These are phyloP conservation scores for Galbula dea DNA, from an alignment of 2,113 vertebrate genomes.

Conservation along the genomic window DNA sequence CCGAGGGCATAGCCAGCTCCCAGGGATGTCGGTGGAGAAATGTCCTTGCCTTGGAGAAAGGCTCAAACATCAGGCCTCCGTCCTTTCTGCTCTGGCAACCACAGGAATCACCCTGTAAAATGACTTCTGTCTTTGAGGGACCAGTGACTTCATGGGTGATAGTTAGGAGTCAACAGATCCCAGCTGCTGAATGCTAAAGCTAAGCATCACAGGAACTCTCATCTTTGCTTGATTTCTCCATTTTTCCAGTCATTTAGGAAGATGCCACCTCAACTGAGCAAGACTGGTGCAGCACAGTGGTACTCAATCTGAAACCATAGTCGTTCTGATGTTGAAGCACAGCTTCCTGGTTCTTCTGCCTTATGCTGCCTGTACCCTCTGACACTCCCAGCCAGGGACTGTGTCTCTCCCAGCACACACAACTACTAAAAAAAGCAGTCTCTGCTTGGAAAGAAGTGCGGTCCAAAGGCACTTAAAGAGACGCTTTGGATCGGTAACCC, in stretches of 20 bases:
- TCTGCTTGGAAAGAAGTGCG: not conserved
- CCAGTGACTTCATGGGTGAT: not conserved
- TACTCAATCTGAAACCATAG: fast-evolving
- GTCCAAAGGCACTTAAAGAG: not conserved
- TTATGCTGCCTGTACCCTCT: not conserved
- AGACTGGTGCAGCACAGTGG: not conserved
- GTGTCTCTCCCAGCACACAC: not conserved
- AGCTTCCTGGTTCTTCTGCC: not conserved
- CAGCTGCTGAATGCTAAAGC: not conserved
- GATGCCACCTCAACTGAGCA: not conserved
- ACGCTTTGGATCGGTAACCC: not conserved
- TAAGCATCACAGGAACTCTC: not conserved
- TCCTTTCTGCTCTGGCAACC: not conserved
- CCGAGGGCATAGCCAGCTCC: not conserved
- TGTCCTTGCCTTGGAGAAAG: not conserved
- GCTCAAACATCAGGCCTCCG: not conserved
- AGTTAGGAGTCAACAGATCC: not conserved
- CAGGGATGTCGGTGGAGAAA: not conserved
- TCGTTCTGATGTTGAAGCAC: not conserved
- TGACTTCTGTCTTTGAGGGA: not conserved
- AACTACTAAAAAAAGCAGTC: not conserved
- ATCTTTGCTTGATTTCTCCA: not conserved
- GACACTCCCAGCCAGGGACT: not conserved
- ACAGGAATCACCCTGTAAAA: not conserved
- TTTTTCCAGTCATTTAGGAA: not conserved